phyloP scores from a whole-genome alignment of 2,797 vertebrate species.

The Xenops minutus region DNA sequence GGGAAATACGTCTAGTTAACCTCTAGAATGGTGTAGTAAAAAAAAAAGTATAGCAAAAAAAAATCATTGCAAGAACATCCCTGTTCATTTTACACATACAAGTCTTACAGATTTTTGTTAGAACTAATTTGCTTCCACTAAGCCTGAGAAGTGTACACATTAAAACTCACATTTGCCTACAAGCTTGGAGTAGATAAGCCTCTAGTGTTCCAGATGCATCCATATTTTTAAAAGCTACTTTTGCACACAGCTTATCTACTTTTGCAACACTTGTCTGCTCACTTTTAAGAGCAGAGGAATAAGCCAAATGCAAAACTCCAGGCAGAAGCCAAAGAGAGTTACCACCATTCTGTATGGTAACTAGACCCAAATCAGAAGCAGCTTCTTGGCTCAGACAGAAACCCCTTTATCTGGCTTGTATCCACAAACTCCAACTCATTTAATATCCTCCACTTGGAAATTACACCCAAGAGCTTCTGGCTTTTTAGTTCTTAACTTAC shows the following conservation, averaged over 20 bases:
- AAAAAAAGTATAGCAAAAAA: neutral
- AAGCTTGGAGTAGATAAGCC: neutral
- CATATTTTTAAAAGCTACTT: neutral
- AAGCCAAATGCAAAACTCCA: slow-evolving; percentile 12
- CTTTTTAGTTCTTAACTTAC: slow-evolving; percentile 25
- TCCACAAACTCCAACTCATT: slow-evolving; percentile 29
- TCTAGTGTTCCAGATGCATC: neutral
- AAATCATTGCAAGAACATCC: neutral
- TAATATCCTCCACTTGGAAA: slow-evolving; percentile 30
- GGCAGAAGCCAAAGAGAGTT: neutral
- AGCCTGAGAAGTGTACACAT: neutral
- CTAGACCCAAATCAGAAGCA: slow-evolving; percentile 35
- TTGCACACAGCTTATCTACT: neutral
- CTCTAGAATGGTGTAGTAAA: neutral
- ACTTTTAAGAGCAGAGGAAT: neutral
- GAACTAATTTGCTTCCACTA: neutral
- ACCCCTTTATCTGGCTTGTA: slow-evolving; percentile 6
- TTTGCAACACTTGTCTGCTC: neutral
- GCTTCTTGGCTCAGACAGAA: slow-evolving; percentile 1
- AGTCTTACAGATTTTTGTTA: neutral
- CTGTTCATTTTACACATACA: neutral
- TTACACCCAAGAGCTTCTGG: slow-evolving; percentile 22
- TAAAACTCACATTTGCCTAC: neutral
- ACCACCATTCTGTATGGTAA: neutral
- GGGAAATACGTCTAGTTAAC: neutral